Evolutionary conservation across 1,140 invertebrate species (phyloP).

Genomic region (Nebria ingens): DNA sequence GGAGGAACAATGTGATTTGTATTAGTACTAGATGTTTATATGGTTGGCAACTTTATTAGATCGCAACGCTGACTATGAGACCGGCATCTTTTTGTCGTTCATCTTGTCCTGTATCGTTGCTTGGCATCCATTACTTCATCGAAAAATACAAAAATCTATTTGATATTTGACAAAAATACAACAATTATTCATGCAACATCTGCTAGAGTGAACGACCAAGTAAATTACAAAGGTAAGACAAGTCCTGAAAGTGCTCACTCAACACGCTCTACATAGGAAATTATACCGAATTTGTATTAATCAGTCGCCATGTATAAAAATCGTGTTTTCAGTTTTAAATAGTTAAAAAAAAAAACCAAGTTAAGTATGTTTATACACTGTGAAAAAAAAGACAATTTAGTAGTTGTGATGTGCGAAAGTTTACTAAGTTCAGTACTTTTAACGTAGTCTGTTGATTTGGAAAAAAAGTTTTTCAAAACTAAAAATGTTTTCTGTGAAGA

Average conservation of each 20-base stretch:
- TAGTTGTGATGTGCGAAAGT: constrained; percentile 6
- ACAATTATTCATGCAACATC: constrained; percentile 7
- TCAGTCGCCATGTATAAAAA: constrained; percentile 4
- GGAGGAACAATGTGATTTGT: too few species aligned
- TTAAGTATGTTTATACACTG: constrained; percentile 1
- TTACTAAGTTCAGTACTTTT: background rate
- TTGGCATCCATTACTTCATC: constrained; percentile 2
- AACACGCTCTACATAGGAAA: constrained; percentile 7
- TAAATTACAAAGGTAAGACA: background rate
- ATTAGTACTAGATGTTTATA: too few species aligned
- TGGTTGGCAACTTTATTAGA: too few species aligned
- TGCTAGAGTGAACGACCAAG: constrained; percentile 7
- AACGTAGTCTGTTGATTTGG: constrained; percentile 5
- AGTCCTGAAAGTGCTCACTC: constrained; percentile 8
- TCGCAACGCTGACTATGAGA: too few species aligned
- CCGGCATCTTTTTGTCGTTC: background rate
- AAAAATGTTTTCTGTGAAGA: constrained; percentile 24
- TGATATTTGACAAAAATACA: background rate
- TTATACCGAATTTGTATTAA: background rate
- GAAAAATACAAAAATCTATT: background rate
- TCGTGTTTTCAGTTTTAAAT: constrained; percentile 8
- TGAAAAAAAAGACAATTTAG: constrained; percentile 9
- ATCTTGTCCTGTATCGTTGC: constrained; percentile 4
- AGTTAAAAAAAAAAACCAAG: constrained; percentile 3
- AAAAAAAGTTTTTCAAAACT: constrained; percentile 8